Conservation (phyloP, 2,888 invertebrate species). For the Fragum whitleyi region DNA sequence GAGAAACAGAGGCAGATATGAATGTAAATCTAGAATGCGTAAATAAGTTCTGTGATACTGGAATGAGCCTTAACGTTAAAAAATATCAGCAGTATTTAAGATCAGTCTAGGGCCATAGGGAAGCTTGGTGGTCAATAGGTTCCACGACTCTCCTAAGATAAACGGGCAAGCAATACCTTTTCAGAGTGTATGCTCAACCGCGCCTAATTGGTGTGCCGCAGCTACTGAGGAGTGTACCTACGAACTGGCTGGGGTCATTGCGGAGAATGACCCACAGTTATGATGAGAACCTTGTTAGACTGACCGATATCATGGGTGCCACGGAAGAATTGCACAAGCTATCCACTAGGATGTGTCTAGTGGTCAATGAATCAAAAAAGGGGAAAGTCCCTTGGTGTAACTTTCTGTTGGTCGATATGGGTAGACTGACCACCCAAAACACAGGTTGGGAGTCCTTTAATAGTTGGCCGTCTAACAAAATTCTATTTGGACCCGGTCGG, state of each 20-base stretch:
- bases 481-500: not conserved
- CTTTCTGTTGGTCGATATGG: no score
- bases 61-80: slow-evolving; percentile 48
- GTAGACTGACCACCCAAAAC: no score
- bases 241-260: not conserved
- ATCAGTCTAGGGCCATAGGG: not conserved
- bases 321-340: no score
- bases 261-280: not conserved
- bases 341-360: no score
- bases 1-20: slow-evolving; percentile 27
- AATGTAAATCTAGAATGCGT: slow-evolving; percentile 28
- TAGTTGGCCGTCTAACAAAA: not conserved
- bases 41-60: slow-evolving; percentile 31
- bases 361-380: no score
- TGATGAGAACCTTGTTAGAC: not conserved
- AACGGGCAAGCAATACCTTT: no score
- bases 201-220: not conserved
- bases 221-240: no score
- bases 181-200: slow-evolving; percentile 29
- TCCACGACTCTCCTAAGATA: no score
- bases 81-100: no score
- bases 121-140: not conserved
- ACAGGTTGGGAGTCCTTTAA: no score
- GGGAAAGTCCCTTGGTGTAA: no score
- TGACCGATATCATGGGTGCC: no score